Percentiles rank a stretch among this genome's conserved stretches.
Conservation (phyloP, 2,113 vertebrate species). For the Pipa parva region DNA sequence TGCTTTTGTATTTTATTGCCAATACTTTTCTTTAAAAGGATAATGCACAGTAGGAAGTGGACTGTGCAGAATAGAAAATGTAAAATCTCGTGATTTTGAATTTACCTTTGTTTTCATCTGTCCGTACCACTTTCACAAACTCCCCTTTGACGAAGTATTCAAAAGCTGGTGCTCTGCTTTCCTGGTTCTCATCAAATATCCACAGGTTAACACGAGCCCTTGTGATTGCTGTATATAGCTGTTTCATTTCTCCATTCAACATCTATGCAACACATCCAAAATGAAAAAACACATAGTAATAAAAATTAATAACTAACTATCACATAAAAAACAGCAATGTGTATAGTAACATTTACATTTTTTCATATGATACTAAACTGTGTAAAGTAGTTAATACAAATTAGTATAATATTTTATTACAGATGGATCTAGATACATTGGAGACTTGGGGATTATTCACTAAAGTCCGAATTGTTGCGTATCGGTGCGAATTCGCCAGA, state of each 20-base stretch:
- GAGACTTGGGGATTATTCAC: no score
- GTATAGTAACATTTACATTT: no score
- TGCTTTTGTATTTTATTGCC: not conserved
- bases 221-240: constrained; percentile 73
- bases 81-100: not conserved
- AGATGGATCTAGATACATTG: no score
- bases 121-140: constrained; percentile 70
- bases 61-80: not conserved
- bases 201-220: constrained; percentile 75
- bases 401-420: no score
- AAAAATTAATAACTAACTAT: not conserved
- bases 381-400: no score
- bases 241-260: constrained; percentile 74
- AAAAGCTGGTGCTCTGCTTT: constrained; percentile 71
- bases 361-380: no score
- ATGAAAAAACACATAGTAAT: no score
- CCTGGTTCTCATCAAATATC: constrained; percentile 74
- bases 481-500: no score
- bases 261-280: constrained; percentile 50
- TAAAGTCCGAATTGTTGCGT: no score
- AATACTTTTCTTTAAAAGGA: not conserved
- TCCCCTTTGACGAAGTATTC: constrained; percentile 64
- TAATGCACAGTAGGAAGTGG: no score
- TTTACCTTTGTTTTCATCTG: constrained; percentile 70
- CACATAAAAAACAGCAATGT: no score